Base-by-base conservation (phyloP, 2,888 invertebrate genomes). In the Sesia apiformis region DNA sequence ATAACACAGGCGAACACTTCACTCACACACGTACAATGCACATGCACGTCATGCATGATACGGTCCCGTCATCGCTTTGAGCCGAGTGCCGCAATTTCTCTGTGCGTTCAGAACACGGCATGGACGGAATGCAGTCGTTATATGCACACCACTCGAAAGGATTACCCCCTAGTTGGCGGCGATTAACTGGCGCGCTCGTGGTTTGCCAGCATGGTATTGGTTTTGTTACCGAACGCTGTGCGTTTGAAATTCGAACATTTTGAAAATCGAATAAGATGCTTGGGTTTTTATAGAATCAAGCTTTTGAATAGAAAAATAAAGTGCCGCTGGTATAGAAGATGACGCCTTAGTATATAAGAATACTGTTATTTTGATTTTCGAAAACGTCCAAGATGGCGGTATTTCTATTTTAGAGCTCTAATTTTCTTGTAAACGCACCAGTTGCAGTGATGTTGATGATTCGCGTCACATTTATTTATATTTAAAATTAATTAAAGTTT, bases 81-180 rank as follows among this genome's bases (percentile, higher is more conserved):
- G 74, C 63, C 71, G 79, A 78, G 76, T 73, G 75, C 77, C 70
- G 82, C 81, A 82, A 79, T 83, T 81, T 77, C 76, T 72, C 66
- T 61, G 65, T 67, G 69, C 68, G 69, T 69, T 65, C 61, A 63
- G 66, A 68, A 69, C 71, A 67, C 67, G 71, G 69, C 67, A 69
- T 69, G 70, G 73, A 64, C 77, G 82, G 78, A 81, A 63, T 65
- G 76, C 64, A 65, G 64, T 80, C 75, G 81, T 82, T 85, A 80
- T 84, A 81, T 82, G 81, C 81, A 78, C 81, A 76, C 75, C 78
- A 81, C 84, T 84, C 78, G 78, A 81, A 78, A 80, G 85, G 86
- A 85, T 86, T 85, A 85, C 83, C 78, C 76, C 74, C 78, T 81
- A 78, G 82, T 83, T 81, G 62, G 65, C 57, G 59, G 78, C 84